Evolutionary conservation across 2,888 invertebrate genomes (phyloP).

Genomic region (Lasioglossum villosulum): DNA sequence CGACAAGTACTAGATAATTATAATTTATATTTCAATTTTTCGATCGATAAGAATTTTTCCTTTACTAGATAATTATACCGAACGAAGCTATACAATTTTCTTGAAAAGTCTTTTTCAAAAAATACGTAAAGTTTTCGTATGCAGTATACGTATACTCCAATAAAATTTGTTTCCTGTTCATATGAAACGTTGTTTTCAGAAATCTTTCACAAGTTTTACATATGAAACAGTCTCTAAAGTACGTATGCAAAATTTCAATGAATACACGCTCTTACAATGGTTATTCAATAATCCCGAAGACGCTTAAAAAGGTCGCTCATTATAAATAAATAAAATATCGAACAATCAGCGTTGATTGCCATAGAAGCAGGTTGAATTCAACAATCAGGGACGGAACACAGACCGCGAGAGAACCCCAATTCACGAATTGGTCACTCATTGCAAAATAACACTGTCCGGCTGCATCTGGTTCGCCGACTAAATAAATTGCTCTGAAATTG

Average conservation of each 20-base stretch:
- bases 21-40: no score
- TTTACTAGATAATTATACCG: no score
- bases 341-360: neutral
- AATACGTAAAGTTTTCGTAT: no score
- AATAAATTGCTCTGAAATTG: constrained; percentile 14
- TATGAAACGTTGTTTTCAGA: no score
- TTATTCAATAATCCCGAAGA: neutral
- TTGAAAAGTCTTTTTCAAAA: no score
- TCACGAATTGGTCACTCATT: constrained; percentile 10
- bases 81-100: no score
- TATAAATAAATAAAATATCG: neutral
- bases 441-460: constrained; percentile 1
- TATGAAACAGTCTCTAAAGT: no score
- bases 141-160: no score
- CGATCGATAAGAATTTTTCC: no score
- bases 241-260: neutral
- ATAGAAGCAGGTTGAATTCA: neutral
- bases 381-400: neutral
- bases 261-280: neutral
- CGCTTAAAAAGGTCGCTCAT: constrained; percentile 35
- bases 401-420: neutral
- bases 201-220: no score
- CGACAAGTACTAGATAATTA: no score
- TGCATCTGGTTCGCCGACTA: neutral
- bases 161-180: no score